Evolutionary conservation across 2,888 invertebrate species (phyloP), one percentile per base, ranked within the genome.

Genomic region (Pterostichus niger): DNA sequence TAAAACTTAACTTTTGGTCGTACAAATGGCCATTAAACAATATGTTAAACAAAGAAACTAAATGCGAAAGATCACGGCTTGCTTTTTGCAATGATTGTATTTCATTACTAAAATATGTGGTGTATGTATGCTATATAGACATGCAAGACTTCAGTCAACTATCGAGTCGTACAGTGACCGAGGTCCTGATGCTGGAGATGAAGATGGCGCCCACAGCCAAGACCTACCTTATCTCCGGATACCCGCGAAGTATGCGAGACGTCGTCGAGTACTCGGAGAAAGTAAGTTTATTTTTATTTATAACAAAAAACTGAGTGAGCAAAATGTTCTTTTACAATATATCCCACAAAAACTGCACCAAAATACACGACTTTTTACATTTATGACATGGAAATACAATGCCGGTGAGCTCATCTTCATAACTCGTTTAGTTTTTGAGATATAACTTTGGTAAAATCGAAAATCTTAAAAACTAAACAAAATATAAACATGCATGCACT

Each of bases 261-360:
- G 96, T 97, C 11, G 97, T 97, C 0, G 97, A 97, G 88, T 97
- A 97, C 89, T 95, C 96, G 0, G 96, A 97, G 89, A 97, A 97
- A 94, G 97, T 97, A 88, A 91, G 88, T 4, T 33, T 6, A 59
- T 24, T 49, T 49, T 49, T 49, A 49, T 49, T 49, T 49, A 49
- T 24, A 24, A 24, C 1, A 24, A 24, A 24, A 24, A 24, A 24
- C 24, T 24, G 24, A 24, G 24, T 24, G 24, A 24, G 24, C 24
- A 3, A 24, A 24, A 24, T 24, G 24, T 24, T 24, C 24, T 24
- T n/a, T n/a, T n/a, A n/a, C n/a, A n/a, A n/a, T 24, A 24, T 24
- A 3, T 24, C 24, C 24, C 3, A 2, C 24, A 3, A 24, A 24
- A 24, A 24, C 24, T 24, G 24, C 1, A 24, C 24, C 3, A 24